A percentile compares a stretch with the other conserved stretches of the same genome.
Conservation (phyloP, 2,797 vertebrate genomes). For the Hypotaenidia philippensis region DNA sequence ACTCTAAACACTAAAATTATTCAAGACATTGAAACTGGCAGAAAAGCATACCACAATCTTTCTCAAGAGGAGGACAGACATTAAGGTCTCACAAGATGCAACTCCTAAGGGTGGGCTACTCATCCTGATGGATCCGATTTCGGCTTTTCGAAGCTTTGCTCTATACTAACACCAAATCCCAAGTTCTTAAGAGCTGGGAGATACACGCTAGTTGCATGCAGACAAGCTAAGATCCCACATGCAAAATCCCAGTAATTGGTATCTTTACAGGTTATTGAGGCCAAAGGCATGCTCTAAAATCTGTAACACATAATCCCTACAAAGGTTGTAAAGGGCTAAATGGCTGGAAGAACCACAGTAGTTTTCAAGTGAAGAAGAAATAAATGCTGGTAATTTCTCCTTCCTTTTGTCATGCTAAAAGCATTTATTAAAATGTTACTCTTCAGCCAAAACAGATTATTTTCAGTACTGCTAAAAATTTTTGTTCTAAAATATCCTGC, state of each 20-base stretch:
- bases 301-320: background rate
- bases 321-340: background rate
- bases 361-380: background rate
- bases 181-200: background rate
- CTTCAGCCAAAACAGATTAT: background rate
- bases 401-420: background rate
- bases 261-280: background rate
- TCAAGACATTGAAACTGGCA: background rate
- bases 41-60: background rate
- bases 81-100: background rate
- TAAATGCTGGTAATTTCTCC: background rate
- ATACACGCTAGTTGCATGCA: background rate
- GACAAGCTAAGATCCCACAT: background rate
- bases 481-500: background rate
- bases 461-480: background rate
- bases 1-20: background rate
- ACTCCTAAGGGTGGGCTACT: background rate
- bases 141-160: background rate
- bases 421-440: background rate
- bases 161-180: background rate
- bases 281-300: background rate
- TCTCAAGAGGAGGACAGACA: background rate
- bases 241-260: background rate
- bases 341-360: background rate
- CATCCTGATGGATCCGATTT: too few species aligned